Conservation (phyloP, 2,888 invertebrate species). For the Cheilosia scutellata region DNA sequence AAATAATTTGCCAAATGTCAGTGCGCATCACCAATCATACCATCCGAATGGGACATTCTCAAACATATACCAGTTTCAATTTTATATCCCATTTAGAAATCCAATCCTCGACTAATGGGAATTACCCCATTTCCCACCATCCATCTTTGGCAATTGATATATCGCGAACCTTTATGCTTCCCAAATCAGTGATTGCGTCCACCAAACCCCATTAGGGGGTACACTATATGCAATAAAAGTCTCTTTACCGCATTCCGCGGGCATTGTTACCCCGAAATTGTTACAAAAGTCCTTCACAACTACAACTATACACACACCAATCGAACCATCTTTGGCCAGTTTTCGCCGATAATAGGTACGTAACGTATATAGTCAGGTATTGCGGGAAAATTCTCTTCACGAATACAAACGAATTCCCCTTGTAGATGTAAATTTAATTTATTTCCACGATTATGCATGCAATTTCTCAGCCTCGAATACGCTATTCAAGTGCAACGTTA, state of each 20-base stretch:
- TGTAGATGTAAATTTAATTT: slow-evolving; percentile 58
- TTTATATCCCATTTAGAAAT: background rate
- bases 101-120: background rate
- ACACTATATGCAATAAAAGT: background rate
- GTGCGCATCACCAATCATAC: too few relatives aligned
- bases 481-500: slow-evolving; percentile 68
- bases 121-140: background rate
- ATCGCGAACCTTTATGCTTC: background rate
- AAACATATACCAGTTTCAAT: too few relatives aligned
- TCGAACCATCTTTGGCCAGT: background rate
- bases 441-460: slow-evolving; percentile 61
- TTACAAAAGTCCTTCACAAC: slow-evolving; percentile 1
- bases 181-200: background rate
- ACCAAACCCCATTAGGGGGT: background rate
- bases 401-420: slow-evolving; percentile 13
- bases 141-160: background rate
- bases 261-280: slow-evolving; percentile 13
- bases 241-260: slow-evolving; percentile 17
- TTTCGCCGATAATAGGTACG: background rate
- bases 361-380: background rate
- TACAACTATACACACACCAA: background rate
- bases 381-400: background rate
- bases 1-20: too few relatives aligned
- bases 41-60: too few relatives aligned
- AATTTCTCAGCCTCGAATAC: slow-evolving; percentile 60